These are phyloP conservation scores for Spatulosminthurus flaviceps DNA, from an alignment of 2,888 invertebrate species.

Conservation along the genomic window DNA sequence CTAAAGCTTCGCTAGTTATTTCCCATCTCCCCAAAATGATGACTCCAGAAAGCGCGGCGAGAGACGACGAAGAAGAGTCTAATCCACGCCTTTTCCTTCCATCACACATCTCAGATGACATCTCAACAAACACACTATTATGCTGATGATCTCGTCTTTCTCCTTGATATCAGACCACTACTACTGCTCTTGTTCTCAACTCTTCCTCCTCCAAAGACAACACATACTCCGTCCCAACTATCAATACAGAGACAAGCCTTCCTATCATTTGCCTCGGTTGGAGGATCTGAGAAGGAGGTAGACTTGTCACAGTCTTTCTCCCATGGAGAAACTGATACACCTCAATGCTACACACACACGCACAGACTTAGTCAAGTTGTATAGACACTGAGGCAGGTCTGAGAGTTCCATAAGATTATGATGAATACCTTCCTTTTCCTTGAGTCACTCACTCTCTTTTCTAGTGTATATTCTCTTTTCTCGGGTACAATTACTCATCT, in stretches of 20 bases:
- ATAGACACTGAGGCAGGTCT: background rate
- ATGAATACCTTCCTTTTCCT: constrained; percentile 41
- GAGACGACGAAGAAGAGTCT: constrained; percentile 36
- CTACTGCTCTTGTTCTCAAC: background rate
- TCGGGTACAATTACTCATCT: background rate
- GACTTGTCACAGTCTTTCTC: background rate
- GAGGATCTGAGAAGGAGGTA: background rate
- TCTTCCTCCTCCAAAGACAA: background rate
- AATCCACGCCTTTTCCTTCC: constrained; percentile 49
- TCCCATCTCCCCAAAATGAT: constrained; percentile 42
- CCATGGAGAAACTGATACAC: constrained; percentile 18
- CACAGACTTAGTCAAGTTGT: background rate
- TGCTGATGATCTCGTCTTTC: constrained; percentile 39
- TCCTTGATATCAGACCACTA: constrained; percentile 1
- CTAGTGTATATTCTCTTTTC: constrained; percentile 21
- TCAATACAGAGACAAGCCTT: constrained; percentile 29
- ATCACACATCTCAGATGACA: constrained; percentile 47
- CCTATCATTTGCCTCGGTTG: constrained; percentile 16
- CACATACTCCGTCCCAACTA: background rate
- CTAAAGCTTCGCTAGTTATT: constrained; percentile 10
- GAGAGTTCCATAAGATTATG: background rate
- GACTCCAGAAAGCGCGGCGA: constrained; percentile 31
- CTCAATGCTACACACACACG: background rate
- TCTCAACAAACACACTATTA: constrained; percentile 46
- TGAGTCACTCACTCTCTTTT: background rate